Percentiles rank a stretch among this genome's conserved stretches.
These are phyloP conservation scores for Hippocampus barbouri DNA, from an alignment of 2,113 vertebrate genomes.

Conservation along the genomic window DNA sequence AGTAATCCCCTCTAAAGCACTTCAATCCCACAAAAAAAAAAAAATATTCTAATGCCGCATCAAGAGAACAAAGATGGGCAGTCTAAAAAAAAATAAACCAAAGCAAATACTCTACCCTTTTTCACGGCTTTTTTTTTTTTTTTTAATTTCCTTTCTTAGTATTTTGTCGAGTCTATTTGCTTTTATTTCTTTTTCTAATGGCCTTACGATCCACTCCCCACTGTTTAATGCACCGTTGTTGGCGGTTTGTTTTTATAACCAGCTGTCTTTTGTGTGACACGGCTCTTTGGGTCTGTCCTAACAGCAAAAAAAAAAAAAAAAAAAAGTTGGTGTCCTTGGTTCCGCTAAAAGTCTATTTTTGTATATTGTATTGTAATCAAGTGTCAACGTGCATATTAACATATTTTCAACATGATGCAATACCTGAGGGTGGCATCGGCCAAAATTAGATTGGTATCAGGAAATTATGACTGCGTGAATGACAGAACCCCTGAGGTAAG, in stretches of 20 bases:
- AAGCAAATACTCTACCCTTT: neutral
- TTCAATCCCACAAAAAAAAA: conserved; percentile 63
- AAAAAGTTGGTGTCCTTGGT: neutral
- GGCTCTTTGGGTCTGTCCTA: conserved; percentile 27
- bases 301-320: conserved; percentile 1
- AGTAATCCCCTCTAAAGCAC: conserved; percentile 69
- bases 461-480: neutral
- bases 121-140: neutral
- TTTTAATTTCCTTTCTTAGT: neutral
- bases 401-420: too few relatives aligned
- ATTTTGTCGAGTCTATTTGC: neutral
- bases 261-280: conserved; percentile 33
- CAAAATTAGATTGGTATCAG: neutral
- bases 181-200: neutral
- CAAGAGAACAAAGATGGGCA: conserved; percentile 27
- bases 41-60: conserved; percentile 54
- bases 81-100: conserved; percentile 39
- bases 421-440: too few relatives aligned
- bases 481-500: neutral
- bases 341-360: neutral
- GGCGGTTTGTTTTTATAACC: conserved; percentile 18
- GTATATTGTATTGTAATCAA: neutral
- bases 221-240: neutral
- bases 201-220: neutral
- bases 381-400: neutral